Base-by-base conservation (phyloP, 2,797 vertebrate genomes). In the Mycteria americana region DNA sequence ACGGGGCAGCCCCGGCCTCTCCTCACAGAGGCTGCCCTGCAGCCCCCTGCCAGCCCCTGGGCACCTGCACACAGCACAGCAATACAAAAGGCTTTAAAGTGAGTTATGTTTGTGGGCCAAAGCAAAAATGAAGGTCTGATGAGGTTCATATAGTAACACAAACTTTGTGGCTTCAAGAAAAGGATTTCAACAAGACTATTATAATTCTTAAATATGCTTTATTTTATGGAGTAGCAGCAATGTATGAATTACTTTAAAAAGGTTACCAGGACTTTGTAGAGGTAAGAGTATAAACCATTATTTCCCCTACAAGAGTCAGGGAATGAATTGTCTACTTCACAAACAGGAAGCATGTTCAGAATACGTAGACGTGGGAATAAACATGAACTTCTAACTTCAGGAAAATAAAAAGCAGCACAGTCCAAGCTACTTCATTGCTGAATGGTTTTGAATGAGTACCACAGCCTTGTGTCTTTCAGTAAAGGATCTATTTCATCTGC, bases 41-140 rank as follows among this genome's bases (percentile, higher is more conserved):
- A 45, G 60, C 11, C 18, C 33, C 28, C 21, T 4, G 13, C 6
- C 30, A 27, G 35, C 0, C 0, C 23, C 5, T 7, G 22, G 30
- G 45, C 37, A 45, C 24, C 33, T 1, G 3, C 18, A 10, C 3
- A 14, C 0, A 0, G 5, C 50, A 37, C 5, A 23, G 7, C 15
- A 23, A 62, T 39, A 31, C 7, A 22, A 72, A 75, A 37, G 28
- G 12, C 13, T 85, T 51, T 43, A 33, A 59, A 75, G 35, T 13
- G 25, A 74, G 24, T 27, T 39, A 7, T 33, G 7, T 37, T 76
- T 76, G 43, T 57, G 17, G 39, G 41, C 16, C 16, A 37, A 85
- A 88, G 13, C 10, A 27, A 68, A 68, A 77, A 23, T 17, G 1
- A 43, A 39, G 14, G 19, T n/a, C 23, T 73, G 33, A 25, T 2